phyloP scores from a whole-genome alignment of 2,888 invertebrate species.

The Lamproptera curius region DNA sequence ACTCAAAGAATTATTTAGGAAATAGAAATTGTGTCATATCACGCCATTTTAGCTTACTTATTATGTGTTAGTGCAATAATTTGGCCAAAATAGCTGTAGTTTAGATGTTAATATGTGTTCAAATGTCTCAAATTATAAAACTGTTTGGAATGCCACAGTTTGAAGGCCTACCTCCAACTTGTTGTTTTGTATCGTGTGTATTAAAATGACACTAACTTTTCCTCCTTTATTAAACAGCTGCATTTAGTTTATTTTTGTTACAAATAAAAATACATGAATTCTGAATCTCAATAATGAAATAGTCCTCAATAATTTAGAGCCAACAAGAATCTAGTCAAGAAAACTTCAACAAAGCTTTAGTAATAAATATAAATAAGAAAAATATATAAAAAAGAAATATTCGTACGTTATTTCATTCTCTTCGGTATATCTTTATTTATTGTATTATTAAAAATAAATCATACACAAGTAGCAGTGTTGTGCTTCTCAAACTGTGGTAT shows the following conservation, averaged over 20 bases:
- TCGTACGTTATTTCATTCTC: too few relatives aligned
- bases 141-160: slow-evolving; percentile 43
- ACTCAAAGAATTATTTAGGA: slow-evolving; percentile 23
- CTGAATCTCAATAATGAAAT: slow-evolving; percentile 22
- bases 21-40: slow-evolving; percentile 24
- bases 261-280: slow-evolving; percentile 22
- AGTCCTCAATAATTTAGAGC: slow-evolving; percentile 5
- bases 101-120: slow-evolving; percentile 21
- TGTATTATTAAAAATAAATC: too few relatives aligned
- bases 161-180: slow-evolving; percentile 25
- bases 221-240: not conserved
- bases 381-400: too few relatives aligned
- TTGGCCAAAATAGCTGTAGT: slow-evolving; percentile 50
- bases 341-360: too few relatives aligned
- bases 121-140: slow-evolving; percentile 11
- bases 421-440: too few relatives aligned
- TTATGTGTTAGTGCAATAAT: slow-evolving; percentile 55
- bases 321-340: slow-evolving; percentile 17
- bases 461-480: too few relatives aligned
- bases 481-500: slow-evolving; percentile 21
- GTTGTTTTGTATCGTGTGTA: not conserved
- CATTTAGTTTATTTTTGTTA: too few relatives aligned
- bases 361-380: too few relatives aligned
- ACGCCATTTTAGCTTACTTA: slow-evolving; percentile 33
- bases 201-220: too few relatives aligned